These are phyloP conservation scores for Cheirogaleus major DNA, from an alignment of 2,797 vertebrate species.

Conservation along the genomic window DNA sequence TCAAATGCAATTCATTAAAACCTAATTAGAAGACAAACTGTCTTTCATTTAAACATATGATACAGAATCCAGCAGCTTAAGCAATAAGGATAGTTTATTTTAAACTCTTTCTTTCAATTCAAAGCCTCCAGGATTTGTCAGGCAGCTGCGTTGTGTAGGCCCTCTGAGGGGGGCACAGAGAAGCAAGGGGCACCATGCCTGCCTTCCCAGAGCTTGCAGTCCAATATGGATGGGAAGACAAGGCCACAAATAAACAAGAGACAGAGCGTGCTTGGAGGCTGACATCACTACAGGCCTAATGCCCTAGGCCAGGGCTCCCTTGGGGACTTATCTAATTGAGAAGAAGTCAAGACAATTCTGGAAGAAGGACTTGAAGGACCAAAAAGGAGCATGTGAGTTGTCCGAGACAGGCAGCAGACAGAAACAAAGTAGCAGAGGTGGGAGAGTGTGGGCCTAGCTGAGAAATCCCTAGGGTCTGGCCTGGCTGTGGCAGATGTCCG, in stretches of 20 bases:
- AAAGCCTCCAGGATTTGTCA: constrained; percentile 24
- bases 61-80: constrained; percentile 61
- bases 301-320: background rate
- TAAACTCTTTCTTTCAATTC: constrained; percentile 51
- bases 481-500: background rate
- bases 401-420: background rate
- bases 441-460: background rate
- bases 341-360: constrained; percentile 1
- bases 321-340: background rate
- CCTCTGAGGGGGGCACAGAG: background rate
- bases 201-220: background rate
- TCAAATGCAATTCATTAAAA: constrained; percentile 76
- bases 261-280: background rate
- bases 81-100: constrained; percentile 45
- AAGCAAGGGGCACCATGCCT: background rate
- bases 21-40: constrained; percentile 73
- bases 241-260: constrained; percentile 7
- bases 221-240: background rate
- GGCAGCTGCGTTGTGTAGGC: background rate
- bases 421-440: background rate
- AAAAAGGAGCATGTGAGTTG: background rate
- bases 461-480: background rate
- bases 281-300: background rate
- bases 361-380: background rate
- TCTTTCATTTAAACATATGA: constrained; percentile 64